Percentiles rank a stretch among this genome's conserved stretches.
phyloP scores from a whole-genome alignment of 2,797 vertebrate species.

The Peromyscus melanophrys region DNA sequence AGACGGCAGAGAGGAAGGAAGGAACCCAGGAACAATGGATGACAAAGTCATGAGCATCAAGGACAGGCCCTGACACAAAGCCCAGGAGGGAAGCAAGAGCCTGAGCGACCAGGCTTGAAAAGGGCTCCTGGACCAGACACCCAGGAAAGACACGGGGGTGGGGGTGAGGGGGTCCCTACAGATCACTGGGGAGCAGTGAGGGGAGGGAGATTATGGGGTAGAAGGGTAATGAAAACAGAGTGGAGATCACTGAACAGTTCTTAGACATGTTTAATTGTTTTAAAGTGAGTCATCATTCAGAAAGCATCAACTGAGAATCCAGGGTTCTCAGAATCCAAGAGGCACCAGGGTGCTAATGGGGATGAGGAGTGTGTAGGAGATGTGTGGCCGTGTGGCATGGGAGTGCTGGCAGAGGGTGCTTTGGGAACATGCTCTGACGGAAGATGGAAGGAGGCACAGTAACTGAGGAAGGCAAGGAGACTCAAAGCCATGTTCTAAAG shows the following conservation, averaged over 20 bases:
- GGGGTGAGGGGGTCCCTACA: background rate
- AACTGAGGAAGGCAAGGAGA: background rate
- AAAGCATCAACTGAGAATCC: background rate
- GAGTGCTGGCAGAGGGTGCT: background rate
- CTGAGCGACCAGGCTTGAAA: background rate
- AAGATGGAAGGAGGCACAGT: background rate
- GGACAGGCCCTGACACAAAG: accelerated
- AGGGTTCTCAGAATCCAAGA: background rate
- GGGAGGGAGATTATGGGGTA: background rate
- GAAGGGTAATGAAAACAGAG: background rate
- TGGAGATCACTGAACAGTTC: background rate
- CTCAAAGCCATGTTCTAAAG: background rate
- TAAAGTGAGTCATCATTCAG: background rate
- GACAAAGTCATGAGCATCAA: background rate
- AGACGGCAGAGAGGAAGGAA: background rate
- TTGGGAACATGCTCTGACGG: accelerated
- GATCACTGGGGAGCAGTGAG: no score
- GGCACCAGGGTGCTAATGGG: background rate
- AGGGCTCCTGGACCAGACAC: background rate
- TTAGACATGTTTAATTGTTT: background rate
- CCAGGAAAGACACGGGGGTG: background rate
- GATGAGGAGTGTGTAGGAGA: no score
- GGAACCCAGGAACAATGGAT: background rate
- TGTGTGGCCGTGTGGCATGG: accelerated
- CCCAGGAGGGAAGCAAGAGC: background rate